Evolutionary conservation across 2,797 vertebrate species (phyloP).

Genomic region (Rhabdophis nuchalis): DNA sequence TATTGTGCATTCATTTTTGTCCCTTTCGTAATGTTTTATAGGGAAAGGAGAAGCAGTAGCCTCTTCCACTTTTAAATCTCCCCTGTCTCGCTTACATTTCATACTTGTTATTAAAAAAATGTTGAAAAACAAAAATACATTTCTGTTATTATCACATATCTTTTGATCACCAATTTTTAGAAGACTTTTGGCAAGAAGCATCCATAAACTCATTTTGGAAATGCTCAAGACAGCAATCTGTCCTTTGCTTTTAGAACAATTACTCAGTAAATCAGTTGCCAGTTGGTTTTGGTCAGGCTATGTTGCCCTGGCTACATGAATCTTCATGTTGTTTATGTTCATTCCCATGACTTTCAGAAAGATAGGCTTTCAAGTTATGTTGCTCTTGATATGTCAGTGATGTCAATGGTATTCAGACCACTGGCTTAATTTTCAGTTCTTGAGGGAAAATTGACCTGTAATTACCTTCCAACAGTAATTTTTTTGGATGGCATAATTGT

Average conservation of each 20-base stretch:
- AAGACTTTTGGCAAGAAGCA: neutral
- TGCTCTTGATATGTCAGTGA: neutral
- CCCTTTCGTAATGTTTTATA: neutral
- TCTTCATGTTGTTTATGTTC: neutral
- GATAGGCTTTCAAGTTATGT: neutral
- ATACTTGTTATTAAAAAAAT: neutral
- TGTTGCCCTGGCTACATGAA: neutral
- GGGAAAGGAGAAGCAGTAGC: neutral
- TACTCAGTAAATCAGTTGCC: neutral
- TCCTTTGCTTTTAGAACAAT: neutral
- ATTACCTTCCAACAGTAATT: neutral
- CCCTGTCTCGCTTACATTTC: neutral
- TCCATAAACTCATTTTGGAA: neutral
- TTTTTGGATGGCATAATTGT: neutral
- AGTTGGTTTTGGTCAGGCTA: neutral
- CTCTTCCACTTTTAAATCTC: neutral
- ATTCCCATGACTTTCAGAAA: neutral
- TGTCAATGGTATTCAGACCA: neutral
- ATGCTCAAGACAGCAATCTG: neutral
- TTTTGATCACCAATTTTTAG: neutral
- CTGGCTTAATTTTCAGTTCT: neutral
- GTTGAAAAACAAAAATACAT: neutral
- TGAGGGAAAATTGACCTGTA: neutral
- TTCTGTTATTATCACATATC: neutral
- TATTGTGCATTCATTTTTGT: neutral